Evolutionary conservation across 2,113 vertebrate genomes (phyloP).

Genomic region (Chionodraco myersi): DNA sequence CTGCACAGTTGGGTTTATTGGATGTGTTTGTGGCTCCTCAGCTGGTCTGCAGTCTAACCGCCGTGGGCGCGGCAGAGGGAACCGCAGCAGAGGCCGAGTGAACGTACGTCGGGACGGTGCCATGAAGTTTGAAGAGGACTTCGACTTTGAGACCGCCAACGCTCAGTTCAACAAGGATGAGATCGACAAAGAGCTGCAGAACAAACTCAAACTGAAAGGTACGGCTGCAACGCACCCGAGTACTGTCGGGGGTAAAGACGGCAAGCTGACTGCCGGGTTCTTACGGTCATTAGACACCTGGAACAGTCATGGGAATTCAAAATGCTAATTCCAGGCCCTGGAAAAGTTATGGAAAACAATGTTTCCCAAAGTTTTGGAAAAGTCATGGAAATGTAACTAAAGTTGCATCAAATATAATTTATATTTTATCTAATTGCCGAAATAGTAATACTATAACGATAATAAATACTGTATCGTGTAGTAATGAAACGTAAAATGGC

Average conservation of each 20-base stretch:
- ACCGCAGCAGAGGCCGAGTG: conserved; percentile 92
- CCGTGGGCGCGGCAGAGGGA: conserved; percentile 89
- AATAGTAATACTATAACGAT: too few relatives aligned
- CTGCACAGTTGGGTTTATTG: neutral
- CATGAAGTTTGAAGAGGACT: conserved; percentile 99
- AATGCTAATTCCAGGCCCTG: too few relatives aligned
- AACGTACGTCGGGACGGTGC: conserved; percentile 91
- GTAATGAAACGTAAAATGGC: too few relatives aligned
- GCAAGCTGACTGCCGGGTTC: neutral
- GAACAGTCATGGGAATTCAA: too few relatives aligned
- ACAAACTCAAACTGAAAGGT: conserved; percentile 98
- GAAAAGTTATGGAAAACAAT: too few relatives aligned
- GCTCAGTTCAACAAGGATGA: conserved; percentile 99
- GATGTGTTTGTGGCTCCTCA: neutral
- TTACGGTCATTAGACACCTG: too few relatives aligned
- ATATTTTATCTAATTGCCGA: too few relatives aligned
- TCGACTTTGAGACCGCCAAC: conserved; percentile 98
- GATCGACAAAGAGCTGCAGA: conserved; percentile 97
- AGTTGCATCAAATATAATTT: too few relatives aligned
- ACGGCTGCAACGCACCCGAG: neutral
- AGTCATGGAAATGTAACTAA: too few relatives aligned
- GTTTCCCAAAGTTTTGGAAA: too few relatives aligned
- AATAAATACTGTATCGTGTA: too few relatives aligned
- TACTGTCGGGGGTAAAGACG: neutral
- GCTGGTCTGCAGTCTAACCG: conserved; percentile 84